Conservation (phyloP, 2,797 vertebrate genomes). For the Acridotheres tristis region DNA sequence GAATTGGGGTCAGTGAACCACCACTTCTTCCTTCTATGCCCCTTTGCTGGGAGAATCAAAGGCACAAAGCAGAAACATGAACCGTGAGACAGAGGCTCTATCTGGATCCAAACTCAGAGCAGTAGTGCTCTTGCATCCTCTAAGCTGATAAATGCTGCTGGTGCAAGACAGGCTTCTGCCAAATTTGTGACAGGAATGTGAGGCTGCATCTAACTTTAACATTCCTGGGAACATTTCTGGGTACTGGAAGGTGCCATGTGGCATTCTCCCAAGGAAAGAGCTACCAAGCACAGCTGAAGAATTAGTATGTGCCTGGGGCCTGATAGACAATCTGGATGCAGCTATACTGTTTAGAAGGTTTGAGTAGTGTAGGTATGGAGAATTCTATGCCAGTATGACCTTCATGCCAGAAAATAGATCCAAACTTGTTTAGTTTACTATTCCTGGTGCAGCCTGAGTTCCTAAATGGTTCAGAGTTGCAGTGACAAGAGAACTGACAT, state of each 20-base stretch:
- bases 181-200: not conserved
- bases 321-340: not conserved
- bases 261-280: not conserved
- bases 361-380: not conserved
- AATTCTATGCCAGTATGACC: not conserved
- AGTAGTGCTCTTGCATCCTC: not conserved
- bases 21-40: not conserved
- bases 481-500: not conserved
- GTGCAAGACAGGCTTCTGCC: not conserved
- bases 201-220: not conserved
- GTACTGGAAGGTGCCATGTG: slow-evolving; percentile 1
- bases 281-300: not conserved
- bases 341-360: not conserved
- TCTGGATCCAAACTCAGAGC: not conserved
- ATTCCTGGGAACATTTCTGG: slow-evolving; percentile 4
- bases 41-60: not conserved
- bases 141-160: not conserved
- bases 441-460: not conserved
- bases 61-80: not conserved
- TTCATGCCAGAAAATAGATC: not conserved
- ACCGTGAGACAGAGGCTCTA: not conserved
- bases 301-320: not conserved
- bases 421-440: not conserved
- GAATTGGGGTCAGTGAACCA: not conserved
- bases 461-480: not conserved